A percentile compares a stretch with the other conserved stretches of the same genome.
phyloP scores from a whole-genome alignment of 2,888 invertebrate genomes.

The Microplitis deprimator region DNA sequence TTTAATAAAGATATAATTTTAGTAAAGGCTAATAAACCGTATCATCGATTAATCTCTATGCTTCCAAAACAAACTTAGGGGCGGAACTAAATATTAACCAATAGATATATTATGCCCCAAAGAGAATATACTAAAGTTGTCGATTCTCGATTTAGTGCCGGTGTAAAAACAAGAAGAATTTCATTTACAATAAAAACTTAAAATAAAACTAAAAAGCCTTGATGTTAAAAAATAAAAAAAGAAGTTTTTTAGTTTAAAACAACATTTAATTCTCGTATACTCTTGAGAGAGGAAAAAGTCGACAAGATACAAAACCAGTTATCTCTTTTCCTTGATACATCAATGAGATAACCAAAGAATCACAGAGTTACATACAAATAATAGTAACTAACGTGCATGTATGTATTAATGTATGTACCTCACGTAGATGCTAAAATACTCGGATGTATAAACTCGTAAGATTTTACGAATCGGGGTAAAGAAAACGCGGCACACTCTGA shows the following conservation, averaged over 20 bases:
- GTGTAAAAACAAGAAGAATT: constrained; percentile 7
- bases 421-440: not conserved
- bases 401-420: not conserved
- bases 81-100: constrained; percentile 32
- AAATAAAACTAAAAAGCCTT: too few relatives aligned
- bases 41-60: constrained; percentile 47
- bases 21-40: constrained; percentile 24
- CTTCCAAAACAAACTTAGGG: constrained; percentile 43
- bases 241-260: constrained; percentile 1
- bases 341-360: constrained; percentile 18
- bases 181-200: not conserved
- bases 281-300: not conserved
- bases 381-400: constrained; percentile 2
- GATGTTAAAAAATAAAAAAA: not conserved
- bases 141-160: not conserved
- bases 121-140: not conserved
- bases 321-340: not conserved
- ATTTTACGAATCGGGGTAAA: not conserved
- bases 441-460: not conserved
- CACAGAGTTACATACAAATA: constrained; percentile 15
- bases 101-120: constrained; percentile 28
- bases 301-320: constrained; percentile 14
- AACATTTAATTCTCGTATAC: not conserved
- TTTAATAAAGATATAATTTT: constrained; percentile 55
- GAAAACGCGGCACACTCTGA: not conserved